A percentile compares a stretch with the other conserved stretches of the same genome.
These are phyloP conservation scores for Echinops telfairi DNA, from an alignment of 2,113 vertebrate species.

Conservation along the genomic window DNA sequence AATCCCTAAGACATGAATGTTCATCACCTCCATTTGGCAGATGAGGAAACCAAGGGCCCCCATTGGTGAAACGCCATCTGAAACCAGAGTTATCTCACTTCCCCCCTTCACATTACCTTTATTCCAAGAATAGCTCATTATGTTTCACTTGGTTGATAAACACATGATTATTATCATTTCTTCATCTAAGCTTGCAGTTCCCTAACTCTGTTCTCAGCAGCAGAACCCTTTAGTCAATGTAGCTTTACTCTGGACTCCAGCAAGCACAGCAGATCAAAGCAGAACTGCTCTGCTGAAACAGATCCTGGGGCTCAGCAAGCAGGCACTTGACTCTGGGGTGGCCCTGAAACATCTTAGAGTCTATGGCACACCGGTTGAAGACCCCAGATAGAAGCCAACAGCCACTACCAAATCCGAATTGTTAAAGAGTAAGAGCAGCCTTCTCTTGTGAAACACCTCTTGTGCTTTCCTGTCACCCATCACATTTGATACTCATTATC, in stretches of 20 bases:
- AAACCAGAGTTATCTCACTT: constrained; percentile 18
- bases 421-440: neutral
- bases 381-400: neutral
- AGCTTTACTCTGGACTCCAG: constrained; percentile 29
- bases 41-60: constrained; percentile 51
- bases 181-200: constrained; percentile 41
- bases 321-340: neutral
- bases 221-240: neutral
- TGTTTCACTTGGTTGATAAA: constrained; percentile 27
- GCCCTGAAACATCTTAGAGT: neutral
- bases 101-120: neutral
- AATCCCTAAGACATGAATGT: neutral
- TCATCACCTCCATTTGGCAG: constrained; percentile 21
- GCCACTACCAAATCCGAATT: neutral
- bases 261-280: constrained; percentile 27
- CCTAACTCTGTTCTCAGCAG: constrained; percentile 18
- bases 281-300: neutral
- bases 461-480: constrained; percentile 27
- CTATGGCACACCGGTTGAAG: neutral
- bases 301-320: neutral
- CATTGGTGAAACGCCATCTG: neutral
- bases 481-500: constrained; percentile 68
- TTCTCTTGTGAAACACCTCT: constrained; percentile 56
- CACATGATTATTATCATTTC: neutral
- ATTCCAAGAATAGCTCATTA: constrained; percentile 25